phyloP scores from a whole-genome alignment of 2,797 vertebrate species.

The Botia almorhae region DNA sequence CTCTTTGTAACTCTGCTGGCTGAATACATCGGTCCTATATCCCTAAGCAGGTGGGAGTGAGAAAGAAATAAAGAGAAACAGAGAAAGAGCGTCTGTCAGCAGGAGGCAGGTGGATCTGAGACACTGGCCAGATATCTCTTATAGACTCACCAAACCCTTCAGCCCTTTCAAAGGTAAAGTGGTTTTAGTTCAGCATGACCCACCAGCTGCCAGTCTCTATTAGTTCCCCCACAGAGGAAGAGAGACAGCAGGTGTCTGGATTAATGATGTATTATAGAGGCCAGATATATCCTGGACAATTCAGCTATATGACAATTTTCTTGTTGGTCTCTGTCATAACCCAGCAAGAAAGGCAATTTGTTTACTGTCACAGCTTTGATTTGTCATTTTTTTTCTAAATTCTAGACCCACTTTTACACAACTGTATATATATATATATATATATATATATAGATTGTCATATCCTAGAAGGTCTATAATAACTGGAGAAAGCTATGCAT shows the following conservation, averaged over 20 bases:
- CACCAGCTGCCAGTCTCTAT: slow-evolving; percentile 66
- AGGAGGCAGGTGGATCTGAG: slow-evolving; percentile 24
- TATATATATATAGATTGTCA: neutral
- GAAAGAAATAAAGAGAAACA: slow-evolving; percentile 20
- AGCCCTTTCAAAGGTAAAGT: slow-evolving; percentile 30
- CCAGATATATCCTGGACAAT: neutral
- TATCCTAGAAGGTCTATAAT: neutral
- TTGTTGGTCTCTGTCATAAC: neutral
- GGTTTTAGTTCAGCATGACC: slow-evolving; percentile 66
- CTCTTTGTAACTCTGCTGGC: neutral
- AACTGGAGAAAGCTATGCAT: neutral
- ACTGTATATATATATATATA: neutral
- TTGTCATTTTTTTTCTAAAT: neutral
- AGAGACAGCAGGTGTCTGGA: slow-evolving; percentile 13
- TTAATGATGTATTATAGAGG: slow-evolving; percentile 14
- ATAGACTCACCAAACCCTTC: neutral
- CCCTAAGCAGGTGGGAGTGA: slow-evolving; percentile 10
- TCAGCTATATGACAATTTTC: neutral
- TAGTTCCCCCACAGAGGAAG: slow-evolving; percentile 51
- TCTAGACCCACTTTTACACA: neutral
- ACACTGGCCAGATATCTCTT: neutral
- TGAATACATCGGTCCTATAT: neutral
- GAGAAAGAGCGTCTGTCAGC: slow-evolving; percentile 3
- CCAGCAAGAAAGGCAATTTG: neutral
- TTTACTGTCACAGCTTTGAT: neutral